Evolutionary conservation across 2,797 vertebrate species (phyloP).

Genomic region (Esox masquinongy): DNA sequence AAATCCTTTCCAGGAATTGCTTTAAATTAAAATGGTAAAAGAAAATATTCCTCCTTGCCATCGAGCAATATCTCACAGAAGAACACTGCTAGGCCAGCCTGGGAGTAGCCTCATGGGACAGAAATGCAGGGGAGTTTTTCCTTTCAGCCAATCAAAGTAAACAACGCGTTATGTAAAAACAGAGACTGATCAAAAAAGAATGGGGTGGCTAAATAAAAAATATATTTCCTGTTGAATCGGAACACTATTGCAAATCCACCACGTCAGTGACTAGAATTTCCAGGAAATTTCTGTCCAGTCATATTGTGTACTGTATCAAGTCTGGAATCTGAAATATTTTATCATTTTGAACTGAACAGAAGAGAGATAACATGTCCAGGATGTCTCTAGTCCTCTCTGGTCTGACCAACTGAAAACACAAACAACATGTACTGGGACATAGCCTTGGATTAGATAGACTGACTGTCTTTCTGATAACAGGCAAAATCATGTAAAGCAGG

Average conservation of each 20-base stretch:
- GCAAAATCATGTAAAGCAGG: background rate
- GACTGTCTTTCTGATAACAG: background rate
- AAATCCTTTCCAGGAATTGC: too few relatives aligned
- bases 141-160: background rate
- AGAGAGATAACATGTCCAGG: background rate
- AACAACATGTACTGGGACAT: background rate
- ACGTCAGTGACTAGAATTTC: too few relatives aligned
- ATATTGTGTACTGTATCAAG: background rate
- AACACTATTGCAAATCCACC: background rate
- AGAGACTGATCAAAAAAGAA: background rate
- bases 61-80: too few relatives aligned
- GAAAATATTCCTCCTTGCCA: too few relatives aligned
- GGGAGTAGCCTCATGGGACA: too few relatives aligned
- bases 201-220: background rate
- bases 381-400: background rate
- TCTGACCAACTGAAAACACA: background rate
- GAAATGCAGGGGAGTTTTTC: background rate
- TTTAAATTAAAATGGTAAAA: too few relatives aligned
- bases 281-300: constrained; percentile 3
- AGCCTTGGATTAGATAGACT: background rate
- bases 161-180: background rate
- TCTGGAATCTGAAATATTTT: background rate
- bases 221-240: background rate
- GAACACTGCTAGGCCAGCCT: too few relatives aligned
- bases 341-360: background rate